Conservation (phyloP, 2,797 vertebrate species). For the Hyperoplus immaculatus region DNA sequence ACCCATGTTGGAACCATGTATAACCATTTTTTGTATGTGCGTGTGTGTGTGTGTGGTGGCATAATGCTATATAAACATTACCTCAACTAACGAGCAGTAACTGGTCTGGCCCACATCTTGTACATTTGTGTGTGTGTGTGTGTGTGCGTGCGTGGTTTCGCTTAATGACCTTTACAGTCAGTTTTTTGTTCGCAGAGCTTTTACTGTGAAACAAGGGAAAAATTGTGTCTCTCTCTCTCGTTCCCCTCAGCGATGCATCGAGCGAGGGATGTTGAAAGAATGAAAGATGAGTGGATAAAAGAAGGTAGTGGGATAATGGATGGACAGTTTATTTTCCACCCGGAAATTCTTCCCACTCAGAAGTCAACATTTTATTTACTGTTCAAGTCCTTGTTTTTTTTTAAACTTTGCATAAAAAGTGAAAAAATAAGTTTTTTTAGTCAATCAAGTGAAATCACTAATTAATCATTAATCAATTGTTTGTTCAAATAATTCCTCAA, state of each 20-base stretch:
- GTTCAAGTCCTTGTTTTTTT: neutral
- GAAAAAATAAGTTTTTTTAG: neutral
- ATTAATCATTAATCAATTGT: neutral
- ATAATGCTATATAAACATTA: conserved; percentile 90
- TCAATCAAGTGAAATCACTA: neutral
- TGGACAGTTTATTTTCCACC: neutral
- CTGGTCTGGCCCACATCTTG: conserved; percentile 72
- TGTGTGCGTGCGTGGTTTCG: conserved; percentile 60
- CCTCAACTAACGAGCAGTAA: conserved; percentile 88
- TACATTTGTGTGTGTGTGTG: conserved; percentile 40
- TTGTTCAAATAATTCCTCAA: neutral
- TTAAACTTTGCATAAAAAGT: neutral
- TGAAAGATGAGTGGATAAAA: conserved; percentile 12
- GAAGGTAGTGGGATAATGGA: neutral
- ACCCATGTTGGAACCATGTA: conserved; percentile 62
- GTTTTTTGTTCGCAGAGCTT: conserved; percentile 70
- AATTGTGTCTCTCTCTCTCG: conserved; percentile 1
- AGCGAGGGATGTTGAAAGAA: conserved; percentile 8
- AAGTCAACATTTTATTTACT: neutral
- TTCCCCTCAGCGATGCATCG: conserved; percentile 1
- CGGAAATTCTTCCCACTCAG: neutral
- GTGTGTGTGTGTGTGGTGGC: conserved; percentile 68
- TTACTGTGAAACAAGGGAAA: conserved; percentile 53
- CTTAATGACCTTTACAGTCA: conserved; percentile 77
- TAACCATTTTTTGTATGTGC: conserved; percentile 52